These are phyloP conservation scores for Malacosoma neustria DNA, from an alignment of 2,888 invertebrate genomes.

Conservation along the genomic window DNA sequence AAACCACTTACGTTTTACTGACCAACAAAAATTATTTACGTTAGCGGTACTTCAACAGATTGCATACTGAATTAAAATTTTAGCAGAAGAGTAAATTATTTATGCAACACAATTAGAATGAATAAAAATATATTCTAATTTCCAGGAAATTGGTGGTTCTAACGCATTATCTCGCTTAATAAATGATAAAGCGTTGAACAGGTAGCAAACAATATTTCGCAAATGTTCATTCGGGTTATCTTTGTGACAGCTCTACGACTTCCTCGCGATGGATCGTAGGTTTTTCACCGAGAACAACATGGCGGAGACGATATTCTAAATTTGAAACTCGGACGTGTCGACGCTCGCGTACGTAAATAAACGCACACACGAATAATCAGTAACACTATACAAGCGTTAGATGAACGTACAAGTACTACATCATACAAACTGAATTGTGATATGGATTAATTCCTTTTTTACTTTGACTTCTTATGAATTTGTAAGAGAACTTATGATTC, in stretches of 20 bases:
- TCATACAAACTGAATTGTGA: slow-evolving; percentile 24
- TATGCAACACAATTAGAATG: background rate
- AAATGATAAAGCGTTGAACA: background rate
- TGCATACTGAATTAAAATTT: slow-evolving; percentile 3
- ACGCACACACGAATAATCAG: slow-evolving; percentile 72
- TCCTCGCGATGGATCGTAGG: slow-evolving; percentile 59
- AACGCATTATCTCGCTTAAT: background rate
- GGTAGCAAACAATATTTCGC: background rate
- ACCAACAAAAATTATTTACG: slow-evolving; percentile 44
- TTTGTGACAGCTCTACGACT: slow-evolving; percentile 46
- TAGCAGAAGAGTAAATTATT: background rate
- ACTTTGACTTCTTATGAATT: too few species aligned
- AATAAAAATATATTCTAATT: background rate
- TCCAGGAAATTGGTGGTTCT: background rate
- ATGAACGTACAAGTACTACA: slow-evolving; percentile 40
- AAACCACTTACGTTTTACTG: slow-evolving; percentile 45
- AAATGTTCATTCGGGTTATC: slow-evolving; percentile 11
- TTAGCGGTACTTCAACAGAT: slow-evolving; percentile 24
- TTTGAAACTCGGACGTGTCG: slow-evolving; percentile 75
- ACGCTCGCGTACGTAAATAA: slow-evolving; percentile 75
- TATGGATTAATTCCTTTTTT: too few species aligned
- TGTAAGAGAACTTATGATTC: slow-evolving; percentile 17
- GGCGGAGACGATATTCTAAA: slow-evolving; percentile 73
- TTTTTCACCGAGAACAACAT: slow-evolving; percentile 72
- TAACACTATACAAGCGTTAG: slow-evolving; percentile 65